These are phyloP conservation scores for Catocala fraxini DNA, from an alignment of 2,888 invertebrate genomes.

Conservation along the genomic window DNA sequence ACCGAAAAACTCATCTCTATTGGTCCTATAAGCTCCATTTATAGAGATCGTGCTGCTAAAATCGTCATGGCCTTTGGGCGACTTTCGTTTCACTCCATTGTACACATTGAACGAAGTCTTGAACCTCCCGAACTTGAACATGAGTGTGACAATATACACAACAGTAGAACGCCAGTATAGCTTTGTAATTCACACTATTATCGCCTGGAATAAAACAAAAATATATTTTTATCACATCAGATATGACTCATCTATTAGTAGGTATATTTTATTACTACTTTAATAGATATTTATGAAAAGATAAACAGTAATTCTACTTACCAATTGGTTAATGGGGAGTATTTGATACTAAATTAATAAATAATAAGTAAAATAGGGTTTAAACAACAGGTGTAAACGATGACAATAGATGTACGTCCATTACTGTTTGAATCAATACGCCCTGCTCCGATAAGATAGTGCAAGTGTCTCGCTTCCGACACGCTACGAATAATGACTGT, in stretches of 20 bases:
- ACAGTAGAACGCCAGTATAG: conserved; percentile 49
- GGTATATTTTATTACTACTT: neutral
- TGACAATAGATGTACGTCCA: conserved; percentile 60
- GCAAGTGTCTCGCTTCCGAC: conserved; percentile 55
- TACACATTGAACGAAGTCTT: conserved; percentile 69
- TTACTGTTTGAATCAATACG: conserved; percentile 73
- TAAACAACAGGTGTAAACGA: conserved; percentile 58
- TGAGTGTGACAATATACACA: conserved; percentile 52
- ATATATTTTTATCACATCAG: conserved; percentile 1
- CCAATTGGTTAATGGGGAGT: conserved; percentile 30
- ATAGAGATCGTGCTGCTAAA: conserved; percentile 58
- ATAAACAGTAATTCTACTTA: conserved; percentile 44
- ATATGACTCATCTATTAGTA: neutral
- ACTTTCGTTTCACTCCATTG: conserved; percentile 37
- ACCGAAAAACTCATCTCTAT: conserved; percentile 74
- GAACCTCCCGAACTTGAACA: conserved; percentile 72
- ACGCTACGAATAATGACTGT: conserved; percentile 63
- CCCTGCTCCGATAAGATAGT: conserved; percentile 74
- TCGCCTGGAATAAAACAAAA: conserved; percentile 48
- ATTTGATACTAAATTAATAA: conserved; percentile 42
- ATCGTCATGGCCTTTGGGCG: conserved; percentile 49
- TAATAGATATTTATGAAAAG: no score
- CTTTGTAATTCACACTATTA: conserved; percentile 47
- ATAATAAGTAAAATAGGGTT: conserved; percentile 39
- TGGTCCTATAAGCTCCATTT: conserved; percentile 72